Evolutionary conservation across 2,797 vertebrate species (phyloP).

Genomic region (Acanthurus leucopareius): DNA sequence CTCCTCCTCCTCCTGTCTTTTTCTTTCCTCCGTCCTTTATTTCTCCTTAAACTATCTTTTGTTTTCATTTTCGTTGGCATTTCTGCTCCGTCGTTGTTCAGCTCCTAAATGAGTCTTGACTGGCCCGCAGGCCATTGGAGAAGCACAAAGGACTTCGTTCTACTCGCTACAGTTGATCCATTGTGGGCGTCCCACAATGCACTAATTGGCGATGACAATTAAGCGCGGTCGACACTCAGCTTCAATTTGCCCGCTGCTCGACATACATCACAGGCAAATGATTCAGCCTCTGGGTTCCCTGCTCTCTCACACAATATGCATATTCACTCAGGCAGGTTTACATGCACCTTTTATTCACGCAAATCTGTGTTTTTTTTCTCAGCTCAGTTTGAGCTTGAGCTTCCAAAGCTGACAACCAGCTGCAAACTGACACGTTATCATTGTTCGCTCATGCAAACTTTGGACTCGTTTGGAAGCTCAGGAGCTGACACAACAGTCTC

Average conservation of each 20-base stretch:
- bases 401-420: conserved; percentile 11
- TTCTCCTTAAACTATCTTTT: conserved; percentile 84
- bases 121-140: conserved; percentile 95
- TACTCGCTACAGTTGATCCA: conserved; percentile 93
- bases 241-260: conserved; percentile 86
- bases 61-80: conserved; percentile 91
- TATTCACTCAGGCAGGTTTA: conserved; percentile 52
- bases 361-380: not conserved
- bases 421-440: not conserved
- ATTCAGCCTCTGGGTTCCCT: conserved; percentile 24
- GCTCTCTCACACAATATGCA: conserved; percentile 45
- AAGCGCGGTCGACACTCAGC: conserved; percentile 87
- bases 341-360: conserved; percentile 36
- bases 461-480: not conserved
- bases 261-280: conserved; percentile 67
- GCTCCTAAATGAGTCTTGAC: conserved; percentile 96
- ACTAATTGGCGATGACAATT: conserved; percentile 98
- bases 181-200: conserved; percentile 93
- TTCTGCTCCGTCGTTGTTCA: conserved; percentile 90
- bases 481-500: not conserved
- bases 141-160: conserved; percentile 92
- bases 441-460: conserved; percentile 6
- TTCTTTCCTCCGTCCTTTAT: conserved; percentile 69
- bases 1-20: conserved; percentile 33
- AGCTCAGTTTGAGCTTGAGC: conserved; percentile 30